These are phyloP conservation scores for Streblospio benedicti DNA, from an alignment of 1,140 invertebrate species.

Conservation along the genomic window DNA sequence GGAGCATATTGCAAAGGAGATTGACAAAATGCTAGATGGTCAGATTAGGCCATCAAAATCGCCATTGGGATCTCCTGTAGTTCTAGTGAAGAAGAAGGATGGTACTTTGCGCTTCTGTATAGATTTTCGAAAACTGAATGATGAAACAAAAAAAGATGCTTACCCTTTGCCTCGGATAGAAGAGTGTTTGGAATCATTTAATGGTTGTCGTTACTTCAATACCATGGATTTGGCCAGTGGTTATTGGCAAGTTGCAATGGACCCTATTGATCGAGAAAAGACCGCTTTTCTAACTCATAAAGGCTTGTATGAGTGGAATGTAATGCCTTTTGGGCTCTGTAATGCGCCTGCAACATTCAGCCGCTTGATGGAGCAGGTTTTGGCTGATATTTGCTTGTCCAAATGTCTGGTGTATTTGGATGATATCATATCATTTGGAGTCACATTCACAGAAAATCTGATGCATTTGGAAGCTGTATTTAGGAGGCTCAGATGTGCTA, in stretches of 20 bases:
- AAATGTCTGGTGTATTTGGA: constrained; percentile 8
- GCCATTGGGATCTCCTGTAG: constrained; percentile 47
- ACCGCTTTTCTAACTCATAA: constrained; percentile 5
- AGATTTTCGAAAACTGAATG: not conserved
- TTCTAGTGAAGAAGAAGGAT: constrained; percentile 40
- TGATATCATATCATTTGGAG: too few species aligned
- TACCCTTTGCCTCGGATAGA: constrained; percentile 30
- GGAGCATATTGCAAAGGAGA: too few species aligned
- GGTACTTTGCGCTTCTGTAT: not conserved
- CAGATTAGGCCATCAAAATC: constrained; percentile 1
- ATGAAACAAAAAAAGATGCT: not conserved
- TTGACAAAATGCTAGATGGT: too few species aligned
- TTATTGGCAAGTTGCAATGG: constrained; percentile 9
- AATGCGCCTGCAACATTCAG: constrained; percentile 6
- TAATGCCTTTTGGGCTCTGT: constrained; percentile 7
- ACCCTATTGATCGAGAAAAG: not conserved
- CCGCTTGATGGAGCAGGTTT: constrained; percentile 2
- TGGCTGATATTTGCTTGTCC: not conserved
- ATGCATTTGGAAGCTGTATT: too few species aligned
- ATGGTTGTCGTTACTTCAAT: not conserved
- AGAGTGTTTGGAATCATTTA: constrained; percentile 19
- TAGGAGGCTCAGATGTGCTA: too few species aligned
- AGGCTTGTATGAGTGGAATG: not conserved
- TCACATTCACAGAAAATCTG: too few species aligned
- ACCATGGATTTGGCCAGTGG: not conserved